Evolutionary conservation across 2,113 vertebrate genomes (phyloP), one percentile per base, ranked within the genome.

Genomic region (Macquaria australasica): DNA sequence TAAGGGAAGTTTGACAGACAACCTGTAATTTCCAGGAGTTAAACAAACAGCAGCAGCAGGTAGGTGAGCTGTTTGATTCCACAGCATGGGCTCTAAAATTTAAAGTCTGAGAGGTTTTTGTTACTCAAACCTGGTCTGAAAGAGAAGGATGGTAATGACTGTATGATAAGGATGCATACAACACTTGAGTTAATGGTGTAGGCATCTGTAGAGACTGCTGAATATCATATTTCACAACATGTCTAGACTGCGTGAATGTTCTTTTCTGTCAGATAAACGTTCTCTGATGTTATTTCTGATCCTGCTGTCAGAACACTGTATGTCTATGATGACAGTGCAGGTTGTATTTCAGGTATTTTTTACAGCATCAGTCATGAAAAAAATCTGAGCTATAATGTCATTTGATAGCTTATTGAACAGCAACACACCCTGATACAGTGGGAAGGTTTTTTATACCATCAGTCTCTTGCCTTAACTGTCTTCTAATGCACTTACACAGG

Each of bases 11-110:
- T 63, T 56, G 88, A 31, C 28, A 31, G 70, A 58, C 34, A 5
- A 15, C 6, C 28, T 28, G 25, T 18, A 28, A 21, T 51, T 34
- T 83, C 72, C 58, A 63, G 63, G 73, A 82, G 25, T 53, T 67
- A 18, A 66, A 79, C 53, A 78, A 71, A 25, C 58, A 84, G 16
- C 84, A 79, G 41, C 71, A 77, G 45, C 86, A 92, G 94, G 94
- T 94, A 87, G 84, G 94, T 91, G 79, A 80, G 79, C 60, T 43
- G 51, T 82, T 70, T 67, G 73, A 74, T 25, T 63, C 12, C 9
- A 41, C 28, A 21, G 34, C 69, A 56, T 14, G 20, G 8, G 21
- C 18, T 59, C 2, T 73, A 5, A 56, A 28, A 31, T 20, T 8
- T 9, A 14, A n/a, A 53, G 4, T n/a, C 9, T 39, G 18, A 75